Conservation (phyloP, 2,113 vertebrate species). For the Chrysemys picta region DNA sequence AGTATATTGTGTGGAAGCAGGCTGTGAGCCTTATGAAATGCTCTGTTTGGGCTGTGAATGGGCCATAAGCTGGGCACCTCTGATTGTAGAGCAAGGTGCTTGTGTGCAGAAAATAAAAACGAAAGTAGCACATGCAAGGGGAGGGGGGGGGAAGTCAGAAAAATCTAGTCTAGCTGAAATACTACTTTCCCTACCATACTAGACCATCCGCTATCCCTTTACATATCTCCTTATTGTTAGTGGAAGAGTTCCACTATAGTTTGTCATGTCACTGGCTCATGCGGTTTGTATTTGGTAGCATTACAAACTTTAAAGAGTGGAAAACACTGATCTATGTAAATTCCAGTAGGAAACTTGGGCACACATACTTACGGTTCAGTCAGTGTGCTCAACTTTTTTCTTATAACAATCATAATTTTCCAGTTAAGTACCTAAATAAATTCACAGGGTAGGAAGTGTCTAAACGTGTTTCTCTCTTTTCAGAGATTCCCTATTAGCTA, state of each 20-base stretch:
- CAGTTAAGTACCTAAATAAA: not conserved
- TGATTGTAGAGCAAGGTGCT: not conserved
- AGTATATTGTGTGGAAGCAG: not conserved
- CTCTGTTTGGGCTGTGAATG: not conserved
- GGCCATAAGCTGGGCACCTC: not conserved
- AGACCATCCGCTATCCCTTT: not conserved
- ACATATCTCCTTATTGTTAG: not conserved
- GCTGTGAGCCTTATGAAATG: not conserved
- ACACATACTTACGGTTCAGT: not conserved
- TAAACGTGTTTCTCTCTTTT: not conserved
- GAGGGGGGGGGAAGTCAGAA: not conserved
- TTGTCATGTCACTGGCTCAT: not conserved
- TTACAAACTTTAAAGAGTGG: not conserved
- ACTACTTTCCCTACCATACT: not conserved
- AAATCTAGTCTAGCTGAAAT: not conserved
- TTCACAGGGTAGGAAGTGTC: not conserved
- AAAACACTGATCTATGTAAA: not conserved
- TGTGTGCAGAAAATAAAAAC: not conserved
- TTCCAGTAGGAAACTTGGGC: not conserved
- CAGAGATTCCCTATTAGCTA: constrained; percentile 96
- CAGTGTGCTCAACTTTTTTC: not conserved
- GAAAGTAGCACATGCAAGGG: not conserved
- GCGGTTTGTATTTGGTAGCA: not conserved
- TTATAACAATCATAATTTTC: not conserved
- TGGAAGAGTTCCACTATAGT: not conserved